Evolutionary conservation across 2,888 invertebrate genomes (phyloP), one percentile per base, ranked within the genome.

Genomic region (Chaetogeoica ovagalla): DNA sequence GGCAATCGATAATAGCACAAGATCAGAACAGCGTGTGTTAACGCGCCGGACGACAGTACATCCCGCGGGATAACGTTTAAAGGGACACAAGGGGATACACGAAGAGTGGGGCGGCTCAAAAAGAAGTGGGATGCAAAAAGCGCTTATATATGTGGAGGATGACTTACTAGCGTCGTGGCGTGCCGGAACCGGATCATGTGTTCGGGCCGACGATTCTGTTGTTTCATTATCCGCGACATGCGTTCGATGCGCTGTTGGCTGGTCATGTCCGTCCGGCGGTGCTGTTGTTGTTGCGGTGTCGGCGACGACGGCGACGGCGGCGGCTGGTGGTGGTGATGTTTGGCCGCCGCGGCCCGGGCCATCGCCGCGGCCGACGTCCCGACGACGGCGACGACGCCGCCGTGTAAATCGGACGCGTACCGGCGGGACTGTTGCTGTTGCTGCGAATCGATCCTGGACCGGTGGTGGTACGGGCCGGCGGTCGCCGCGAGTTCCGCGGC

Each of bases 231-330:
- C 15, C 77, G 37, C 19, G 77, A 79, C 77, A 79, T 79, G 52
- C 77, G 77, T 30, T 79, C 68, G 62, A 74, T 73, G 0, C 71
- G 68, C 43, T 81, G 65, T 39, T 82, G 62, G 74, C 77, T 65
- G 43, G 82, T 72, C 79, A 73, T 68, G 21, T 82, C 82, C 59
- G 73, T 55, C n/a, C 68, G 77, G 30, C 90, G 89, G 85, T 92
- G 91, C 83, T 90, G 90, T 84, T 92, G 91, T 83, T 90, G 90
- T 84, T 92, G 91, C 82, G 92, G 87, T 85, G 4, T 4, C 43
- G 43, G 30, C 30, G 30, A 4, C 30, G 30, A 4, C 30, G 30
- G 30, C 30, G 43, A 4, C 30, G 1, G 30, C 37, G 55, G 66
- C 1, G 66, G 63, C 8, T 73, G 30, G 30, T 30, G 30, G 30